Evolutionary conservation across 2,888 invertebrate genomes (phyloP), one percentile per base, ranked within the genome.

Genomic region (Celastrina argiolus): DNA sequence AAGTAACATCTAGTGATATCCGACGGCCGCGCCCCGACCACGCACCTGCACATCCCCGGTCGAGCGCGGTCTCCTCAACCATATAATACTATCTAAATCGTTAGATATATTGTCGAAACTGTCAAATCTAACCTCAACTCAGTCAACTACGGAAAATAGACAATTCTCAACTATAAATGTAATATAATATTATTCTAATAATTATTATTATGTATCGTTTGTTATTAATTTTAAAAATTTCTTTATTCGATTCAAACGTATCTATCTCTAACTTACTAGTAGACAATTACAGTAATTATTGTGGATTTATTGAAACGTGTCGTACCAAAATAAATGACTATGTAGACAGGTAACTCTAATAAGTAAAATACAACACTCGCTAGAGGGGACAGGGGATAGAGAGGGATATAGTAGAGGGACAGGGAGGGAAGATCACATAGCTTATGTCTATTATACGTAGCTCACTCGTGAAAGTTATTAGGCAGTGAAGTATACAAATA

Each of bases 101-200:
- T 74, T 75, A 74, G 73, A 70, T 70, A 73, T 76, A 75, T 79
- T 83, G 83, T 84, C 85, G 79, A 82, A 82, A 77, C 74, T 75
- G 78, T 78, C 75, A 78, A 77, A 77, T 72, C 77, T 79, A 81
- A 78, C 79, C 78, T 78, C 78, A 74, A 83, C 81, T 78, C 78
- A 78, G 85, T 81, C 81, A 83, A 84, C 88, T 87, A 87, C 83
- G 81, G 84, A 84, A 87, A 87, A 88, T 88, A 87, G 87, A 86
- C 81, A 80, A 81, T 58, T 68, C 66, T 68, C 64, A 61, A 66
- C 45, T 70, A 59, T 65, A 28, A 64, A 58, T 61, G 34, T 39
- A 26, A 56, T 72, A 69, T 72, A 36, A 36, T 36, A 70, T 72
- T 73, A 70, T 71, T 68, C 69, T 72, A 73, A 73, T 74, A 74